phyloP scores from a whole-genome alignment of 2,888 invertebrate genomes.

The Phasia obesa region DNA sequence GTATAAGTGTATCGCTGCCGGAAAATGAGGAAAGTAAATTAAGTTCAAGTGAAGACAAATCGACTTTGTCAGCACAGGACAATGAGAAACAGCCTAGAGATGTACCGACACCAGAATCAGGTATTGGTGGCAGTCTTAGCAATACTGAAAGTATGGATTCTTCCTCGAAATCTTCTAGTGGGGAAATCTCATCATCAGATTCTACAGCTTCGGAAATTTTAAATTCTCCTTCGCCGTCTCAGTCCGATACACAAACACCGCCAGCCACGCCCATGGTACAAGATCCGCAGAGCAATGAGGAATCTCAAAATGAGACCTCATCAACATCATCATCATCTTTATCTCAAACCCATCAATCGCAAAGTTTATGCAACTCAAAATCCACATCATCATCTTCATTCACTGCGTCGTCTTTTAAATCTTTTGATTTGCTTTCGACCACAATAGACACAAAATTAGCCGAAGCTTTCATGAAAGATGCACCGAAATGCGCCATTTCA shows the following conservation, averaged over 20 bases:
- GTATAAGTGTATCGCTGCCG: slow-evolving; percentile 67
- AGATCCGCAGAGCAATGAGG: slow-evolving; percentile 54
- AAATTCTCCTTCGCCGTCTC: slow-evolving; percentile 38
- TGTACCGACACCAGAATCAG: slow-evolving; percentile 78
- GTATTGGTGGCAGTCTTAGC: slow-evolving; percentile 79
- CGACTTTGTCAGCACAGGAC: slow-evolving; percentile 23
- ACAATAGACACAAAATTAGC: slow-evolving; percentile 82
- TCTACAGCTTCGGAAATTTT: slow-evolving; percentile 53
- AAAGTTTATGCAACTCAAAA: slow-evolving; percentile 16
- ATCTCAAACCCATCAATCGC: slow-evolving; percentile 67
- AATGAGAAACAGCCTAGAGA: slow-evolving; percentile 74
- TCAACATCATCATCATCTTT: background rate
- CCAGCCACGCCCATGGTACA: slow-evolving; percentile 64
- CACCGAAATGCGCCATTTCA: slow-evolving; percentile 84
- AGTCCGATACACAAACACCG: slow-evolving; percentile 55
- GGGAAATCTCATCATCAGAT: slow-evolving; percentile 45
- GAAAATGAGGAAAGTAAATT: slow-evolving; percentile 65
- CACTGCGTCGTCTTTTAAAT: slow-evolving; percentile 72
- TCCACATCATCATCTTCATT: slow-evolving; percentile 45
- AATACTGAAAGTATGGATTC: slow-evolving; percentile 76
- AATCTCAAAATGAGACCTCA: slow-evolving; percentile 54
- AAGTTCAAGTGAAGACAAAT: slow-evolving; percentile 45
- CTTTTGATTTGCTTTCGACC: slow-evolving; percentile 50
- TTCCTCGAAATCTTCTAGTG: slow-evolving; percentile 57
- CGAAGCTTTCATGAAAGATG: slow-evolving; percentile 73